These are phyloP conservation scores for Sitobion miscanthi DNA, from an alignment of 1,140 invertebrate species.

Conservation along the genomic window DNA sequence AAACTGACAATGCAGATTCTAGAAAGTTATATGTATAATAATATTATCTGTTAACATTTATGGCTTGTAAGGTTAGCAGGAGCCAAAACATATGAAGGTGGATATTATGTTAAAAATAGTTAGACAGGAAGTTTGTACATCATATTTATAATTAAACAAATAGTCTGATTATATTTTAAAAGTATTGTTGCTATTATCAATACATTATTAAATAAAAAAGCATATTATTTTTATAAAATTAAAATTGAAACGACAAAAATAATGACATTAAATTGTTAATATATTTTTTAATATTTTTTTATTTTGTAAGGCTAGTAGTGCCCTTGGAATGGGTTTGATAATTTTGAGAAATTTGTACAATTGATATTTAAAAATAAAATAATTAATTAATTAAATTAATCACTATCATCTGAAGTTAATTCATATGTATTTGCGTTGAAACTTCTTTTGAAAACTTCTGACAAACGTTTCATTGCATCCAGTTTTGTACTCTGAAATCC, in stretches of 20 bases:
- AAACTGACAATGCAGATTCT: too few relatives aligned
- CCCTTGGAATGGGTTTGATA: too few relatives aligned
- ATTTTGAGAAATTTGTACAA: background rate
- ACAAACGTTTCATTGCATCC: slow-evolving; percentile 41
- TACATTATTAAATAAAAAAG: too few relatives aligned
- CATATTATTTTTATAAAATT: too few relatives aligned
- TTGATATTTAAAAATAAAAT: background rate
- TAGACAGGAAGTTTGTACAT: background rate
- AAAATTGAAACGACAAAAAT: too few relatives aligned
- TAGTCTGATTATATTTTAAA: background rate
- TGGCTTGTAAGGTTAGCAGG: too few relatives aligned
- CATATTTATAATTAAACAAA: background rate
- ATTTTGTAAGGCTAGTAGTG: background rate
- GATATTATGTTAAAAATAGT: background rate
- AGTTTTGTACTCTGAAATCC: background rate
- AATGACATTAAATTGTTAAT: background rate
- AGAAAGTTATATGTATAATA: too few relatives aligned
- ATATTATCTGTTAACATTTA: too few relatives aligned
- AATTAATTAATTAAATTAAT: background rate
- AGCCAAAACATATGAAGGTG: too few relatives aligned
- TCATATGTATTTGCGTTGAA: background rate
- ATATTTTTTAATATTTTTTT: background rate
- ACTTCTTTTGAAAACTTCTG: slow-evolving; percentile 46
- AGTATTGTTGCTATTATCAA: too few relatives aligned
- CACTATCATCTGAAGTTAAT: background rate